A percentile compares a stretch with the other conserved stretches of the same genome.
phyloP scores from a whole-genome alignment of 1,140 invertebrate species.

The Chrysopa pallens region DNA sequence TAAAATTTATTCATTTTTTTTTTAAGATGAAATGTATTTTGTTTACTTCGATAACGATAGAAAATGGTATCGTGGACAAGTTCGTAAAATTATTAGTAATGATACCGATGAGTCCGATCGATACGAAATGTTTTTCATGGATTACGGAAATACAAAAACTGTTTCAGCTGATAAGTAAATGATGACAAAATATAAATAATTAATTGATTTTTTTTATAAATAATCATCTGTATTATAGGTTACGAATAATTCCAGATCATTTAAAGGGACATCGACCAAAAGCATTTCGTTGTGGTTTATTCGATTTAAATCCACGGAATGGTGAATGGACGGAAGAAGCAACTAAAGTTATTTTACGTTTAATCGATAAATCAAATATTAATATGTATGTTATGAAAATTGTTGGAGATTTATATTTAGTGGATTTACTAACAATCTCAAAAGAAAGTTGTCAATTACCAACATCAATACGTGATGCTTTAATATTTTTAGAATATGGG shows the following conservation, averaged over 20 bases:
- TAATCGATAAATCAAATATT: no score
- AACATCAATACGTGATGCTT: constrained; percentile 22
- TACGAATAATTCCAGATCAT: neutral
- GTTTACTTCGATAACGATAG: neutral
- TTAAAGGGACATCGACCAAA: neutral
- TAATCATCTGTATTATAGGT: neutral
- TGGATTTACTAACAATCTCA: neutral
- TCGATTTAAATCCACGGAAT: neutral
- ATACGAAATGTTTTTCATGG: neutral
- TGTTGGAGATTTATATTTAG: neutral
- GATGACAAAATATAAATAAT: no score
- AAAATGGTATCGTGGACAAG: neutral
- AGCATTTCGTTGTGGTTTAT: neutral
- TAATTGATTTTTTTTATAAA: no score
- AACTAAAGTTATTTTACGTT: neutral
- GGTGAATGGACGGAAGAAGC: neutral
- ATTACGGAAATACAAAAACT: neutral
- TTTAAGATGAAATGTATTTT: constrained; percentile 2
- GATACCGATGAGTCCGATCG: neutral
- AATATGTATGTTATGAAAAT: neutral
- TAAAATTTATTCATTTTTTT: constrained; percentile 8
- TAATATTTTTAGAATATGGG: constrained; percentile 14
- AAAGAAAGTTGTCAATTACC: constrained; percentile 11
- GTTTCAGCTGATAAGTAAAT: neutral
- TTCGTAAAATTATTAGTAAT: neutral